Evolutionary conservation across 2,797 vertebrate genomes (phyloP), one percentile per base, ranked within the genome.

Genomic region (Cottoperca gobio): DNA sequence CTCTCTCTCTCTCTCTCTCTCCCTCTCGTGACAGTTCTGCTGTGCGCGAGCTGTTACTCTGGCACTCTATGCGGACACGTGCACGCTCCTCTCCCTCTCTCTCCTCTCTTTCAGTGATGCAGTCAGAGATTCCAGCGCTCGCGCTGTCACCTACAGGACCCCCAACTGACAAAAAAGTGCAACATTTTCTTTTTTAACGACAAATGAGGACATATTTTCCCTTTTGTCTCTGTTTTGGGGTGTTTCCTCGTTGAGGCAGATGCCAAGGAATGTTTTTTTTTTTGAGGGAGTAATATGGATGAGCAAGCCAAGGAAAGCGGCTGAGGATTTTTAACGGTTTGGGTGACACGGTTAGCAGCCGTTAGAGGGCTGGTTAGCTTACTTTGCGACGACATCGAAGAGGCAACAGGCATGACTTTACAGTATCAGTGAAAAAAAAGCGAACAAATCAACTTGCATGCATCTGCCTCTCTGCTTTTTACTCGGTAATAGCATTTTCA

Each of bases 261-360:
- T 43, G 81, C 74, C 72, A 57, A 46, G 70, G 39, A 80, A 70
- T 16, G 67, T 48, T 81, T 66, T 62, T 60, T 63, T 59, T 73
- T n/a, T n/a, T n/a, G 21, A 28, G 55, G 81, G 88, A 92, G 79
- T 94, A 95, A 92, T 94, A 97, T 96, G 97, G 90, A 93, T 88
- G 83, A 88, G 45, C 75, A 81, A 84, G 84, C 26, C 46, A 83
- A 85, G 89, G 91, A 76, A 88, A 91, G 81, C 86, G 82, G 89
- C 83, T 90, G 92, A 87, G 80, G 89, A 90, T 79, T 89, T 82
- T 85, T 81, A 81, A 82, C 39, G 62, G 52, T 78, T 84, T 69
- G 72, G 53, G 43, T 62, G 64, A 83, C 76, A 57, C 45, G 65
- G 87, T 84, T 23, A 53, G 42, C 69, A 63, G 79, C 78, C 75